Percentiles rank a stretch among this genome's conserved stretches.
phyloP scores from a whole-genome alignment of 2,888 invertebrate species.

The Brachylomia viminalis region DNA sequence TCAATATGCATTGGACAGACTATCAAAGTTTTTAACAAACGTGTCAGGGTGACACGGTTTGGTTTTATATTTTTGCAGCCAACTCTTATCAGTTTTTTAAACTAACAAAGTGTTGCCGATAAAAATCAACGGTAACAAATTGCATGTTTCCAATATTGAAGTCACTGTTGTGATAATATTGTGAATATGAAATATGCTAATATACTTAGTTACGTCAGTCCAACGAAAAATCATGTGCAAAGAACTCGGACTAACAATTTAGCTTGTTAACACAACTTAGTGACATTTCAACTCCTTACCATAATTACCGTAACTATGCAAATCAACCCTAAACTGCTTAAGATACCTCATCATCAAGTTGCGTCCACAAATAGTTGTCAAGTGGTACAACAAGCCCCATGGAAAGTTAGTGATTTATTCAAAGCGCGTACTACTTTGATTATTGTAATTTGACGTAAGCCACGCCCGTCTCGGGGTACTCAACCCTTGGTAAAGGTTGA shows the following conservation, averaged over 20 bases:
- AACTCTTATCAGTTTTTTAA: conserved; percentile 47
- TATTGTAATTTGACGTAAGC: conserved; percentile 65
- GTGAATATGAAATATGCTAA: conserved; percentile 29
- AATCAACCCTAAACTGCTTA: conserved; percentile 56
- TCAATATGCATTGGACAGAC: neutral
- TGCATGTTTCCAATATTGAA: conserved; percentile 15
- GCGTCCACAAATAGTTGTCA: conserved; percentile 65
- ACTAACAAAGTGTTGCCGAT: conserved; percentile 25
- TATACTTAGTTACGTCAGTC: neutral
- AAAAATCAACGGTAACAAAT: conserved; percentile 28
- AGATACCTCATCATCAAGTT: conserved; percentile 60
- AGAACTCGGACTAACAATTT: neutral
- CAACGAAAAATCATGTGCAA: neutral
- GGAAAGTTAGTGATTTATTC: conserved; percentile 66
- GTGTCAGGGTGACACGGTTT: conserved; percentile 8
- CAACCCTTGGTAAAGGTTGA: conserved; percentile 54
- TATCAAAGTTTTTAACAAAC: conserved; percentile 38
- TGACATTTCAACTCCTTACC: conserved; percentile 47
- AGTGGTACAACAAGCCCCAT: conserved; percentile 53
- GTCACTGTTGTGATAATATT: conserved; percentile 30
- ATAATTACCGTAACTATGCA: conserved; percentile 60
- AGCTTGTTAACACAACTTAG: conserved; percentile 16
- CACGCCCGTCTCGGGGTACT: conserved; percentile 50
- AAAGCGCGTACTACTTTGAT: conserved; percentile 62
- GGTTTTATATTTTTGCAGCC: conserved; percentile 25